Conservation (phyloP, 2,113 vertebrate species). For the Patagioenas fasciata region DNA sequence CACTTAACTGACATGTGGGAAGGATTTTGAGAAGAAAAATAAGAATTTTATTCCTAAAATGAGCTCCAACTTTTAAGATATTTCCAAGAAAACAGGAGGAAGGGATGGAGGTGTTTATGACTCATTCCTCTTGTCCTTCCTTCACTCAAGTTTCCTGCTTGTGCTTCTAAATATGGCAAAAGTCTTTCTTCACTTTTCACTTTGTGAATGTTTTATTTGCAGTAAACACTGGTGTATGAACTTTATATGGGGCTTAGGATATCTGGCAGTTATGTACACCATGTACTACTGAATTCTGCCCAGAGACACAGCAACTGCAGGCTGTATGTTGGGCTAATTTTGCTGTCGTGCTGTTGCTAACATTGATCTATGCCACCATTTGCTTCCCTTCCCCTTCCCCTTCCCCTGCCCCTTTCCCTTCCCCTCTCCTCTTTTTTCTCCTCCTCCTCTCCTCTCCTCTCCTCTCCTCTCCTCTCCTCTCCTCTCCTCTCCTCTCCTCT, state of each 20-base stretch:
- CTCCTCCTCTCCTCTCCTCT: too few species aligned
- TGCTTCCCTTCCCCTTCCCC: too few species aligned
- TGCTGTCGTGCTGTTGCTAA: background rate
- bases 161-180: background rate
- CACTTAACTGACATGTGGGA: background rate
- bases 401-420: too few species aligned
- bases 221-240: background rate
- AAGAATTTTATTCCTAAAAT: background rate
- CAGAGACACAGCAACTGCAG: background rate
- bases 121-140: background rate
- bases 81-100: background rate
- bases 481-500: too few species aligned
- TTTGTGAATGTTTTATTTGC: background rate
- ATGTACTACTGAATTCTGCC: background rate
- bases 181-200: background rate
- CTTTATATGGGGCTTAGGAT: background rate
- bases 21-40: background rate
- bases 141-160: background rate
- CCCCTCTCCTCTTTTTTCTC: too few species aligned
- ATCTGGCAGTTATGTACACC: background rate
- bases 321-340: background rate
- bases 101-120: background rate
- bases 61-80: background rate
- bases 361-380: background rate
- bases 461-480: too few species aligned